phyloP scores from a whole-genome alignment of 2,888 invertebrate species.

The Geotrupes spiniger region DNA sequence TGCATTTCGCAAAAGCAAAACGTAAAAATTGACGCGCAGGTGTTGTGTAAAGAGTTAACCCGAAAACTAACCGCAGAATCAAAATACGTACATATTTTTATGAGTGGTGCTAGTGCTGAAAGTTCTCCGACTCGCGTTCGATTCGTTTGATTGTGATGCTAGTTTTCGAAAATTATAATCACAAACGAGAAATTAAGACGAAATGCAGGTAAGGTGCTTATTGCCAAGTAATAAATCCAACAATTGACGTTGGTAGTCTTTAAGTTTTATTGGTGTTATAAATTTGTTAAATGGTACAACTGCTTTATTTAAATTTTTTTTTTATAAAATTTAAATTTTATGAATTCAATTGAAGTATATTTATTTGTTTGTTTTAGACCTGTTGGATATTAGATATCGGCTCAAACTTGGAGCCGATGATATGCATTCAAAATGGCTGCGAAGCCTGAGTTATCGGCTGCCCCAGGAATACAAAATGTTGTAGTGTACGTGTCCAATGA shows the following conservation, averaged over 20 bases:
- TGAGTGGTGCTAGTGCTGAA: conserved; percentile 6
- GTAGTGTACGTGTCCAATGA: conserved; percentile 59
- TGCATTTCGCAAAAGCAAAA: conserved; percentile 31
- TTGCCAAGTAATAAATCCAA: too few species aligned
- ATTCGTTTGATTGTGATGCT: conserved; percentile 46
- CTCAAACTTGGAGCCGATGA: conserved; percentile 62
- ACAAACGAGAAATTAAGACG: conserved; percentile 45
- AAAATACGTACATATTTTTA: conserved; percentile 19
- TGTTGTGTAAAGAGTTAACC: conserved; percentile 39
- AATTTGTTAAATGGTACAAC: conserved; percentile 18
- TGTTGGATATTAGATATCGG: conserved; percentile 46
- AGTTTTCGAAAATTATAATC: conserved; percentile 42
- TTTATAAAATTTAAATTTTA: not conserved
- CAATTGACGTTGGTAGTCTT: conserved; percentile 23
- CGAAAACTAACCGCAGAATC: conserved; percentile 31
- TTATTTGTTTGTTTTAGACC: conserved; percentile 39
- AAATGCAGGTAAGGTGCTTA: conserved; percentile 50
- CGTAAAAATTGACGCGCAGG: conserved; percentile 45
- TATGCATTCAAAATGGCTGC: conserved; percentile 74
- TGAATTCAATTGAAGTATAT: not conserved
- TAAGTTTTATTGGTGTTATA: conserved; percentile 38
- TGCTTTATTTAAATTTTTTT: not conserved
- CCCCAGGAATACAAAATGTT: conserved; percentile 56
- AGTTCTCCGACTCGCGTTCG: conserved; percentile 2
- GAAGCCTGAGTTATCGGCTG: conserved; percentile 70